Evolutionary conservation across 2,113 vertebrate species (phyloP), one percentile per base, ranked within the genome.

Genomic region (Sylvia atricapilla): DNA sequence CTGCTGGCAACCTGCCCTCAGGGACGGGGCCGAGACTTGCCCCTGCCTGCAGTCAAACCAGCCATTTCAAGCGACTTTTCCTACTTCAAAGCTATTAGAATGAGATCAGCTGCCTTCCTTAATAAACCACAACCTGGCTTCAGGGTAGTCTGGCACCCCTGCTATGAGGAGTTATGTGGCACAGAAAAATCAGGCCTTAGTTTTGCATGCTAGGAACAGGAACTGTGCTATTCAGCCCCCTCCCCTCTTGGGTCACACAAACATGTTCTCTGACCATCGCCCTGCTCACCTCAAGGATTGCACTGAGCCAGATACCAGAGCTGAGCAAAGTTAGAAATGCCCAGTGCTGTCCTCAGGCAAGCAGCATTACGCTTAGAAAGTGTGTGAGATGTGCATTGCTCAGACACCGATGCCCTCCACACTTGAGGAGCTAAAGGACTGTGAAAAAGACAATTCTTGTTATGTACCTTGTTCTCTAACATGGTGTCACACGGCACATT

Each of bases 141-240:
- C 64, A 77, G 88, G 63, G 52, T 44, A 90, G 92, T 86, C 76
- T 91, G 90, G 79, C 83, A 90, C 59, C 87, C 75, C 72, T 80
- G 78, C 85, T 78, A 60, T 9, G 56, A 52, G 12, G n/a, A 91
- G 25, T 59, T 90, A 59, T 0, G 2, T 8, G 44, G 37, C 73
- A 93, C 44, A 76, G 69, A 72, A 74, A 75, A 67, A 8, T 1
- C 66, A 86, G 46, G 21, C 44, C 46, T 68, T 74, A 10, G 22
- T 66, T 88, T 39, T 69, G 46, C 8, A 14, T 46, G 16, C 23
- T 14, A 76, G 81, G 43, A 95, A 56, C 47, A 70, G 47, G 15
- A 93, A 55, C 16, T 3, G 1, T 24, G 15, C 46, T 88, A 44
- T 56, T 53, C 2, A 81, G 35, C 9, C 10, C 15, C 8, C 27